Evolutionary conservation across 2,113 vertebrate species (phyloP).

Genomic region (Origma solitaria): DNA sequence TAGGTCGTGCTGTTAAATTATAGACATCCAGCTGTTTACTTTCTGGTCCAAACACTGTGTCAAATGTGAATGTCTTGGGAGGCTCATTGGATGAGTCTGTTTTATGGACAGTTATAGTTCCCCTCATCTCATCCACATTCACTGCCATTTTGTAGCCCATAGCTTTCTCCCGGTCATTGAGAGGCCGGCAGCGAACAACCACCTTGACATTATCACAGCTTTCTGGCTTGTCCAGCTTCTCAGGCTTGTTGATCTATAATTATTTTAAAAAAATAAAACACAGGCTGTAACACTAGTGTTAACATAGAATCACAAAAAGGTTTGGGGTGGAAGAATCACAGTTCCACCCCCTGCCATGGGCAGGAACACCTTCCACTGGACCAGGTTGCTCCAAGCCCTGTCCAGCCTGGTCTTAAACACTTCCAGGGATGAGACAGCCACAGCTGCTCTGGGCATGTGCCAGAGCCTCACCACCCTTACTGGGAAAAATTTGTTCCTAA

Average conservation of each 20-base stretch:
- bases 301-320: not conserved
- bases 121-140: slow-evolving; percentile 90
- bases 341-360: not conserved
- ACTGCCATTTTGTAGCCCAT: slow-evolving; percentile 87
- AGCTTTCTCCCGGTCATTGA: slow-evolving; percentile 90
- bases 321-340: not conserved
- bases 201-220: slow-evolving; percentile 95
- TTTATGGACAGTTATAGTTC: slow-evolving; percentile 93
- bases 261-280: not conserved
- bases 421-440: not conserved
- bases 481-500: not conserved
- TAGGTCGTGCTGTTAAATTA: slow-evolving; percentile 96
- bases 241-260: slow-evolving; percentile 82
- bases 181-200: slow-evolving; percentile 92
- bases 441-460: not conserved
- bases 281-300: not conserved
- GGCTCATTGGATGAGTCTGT: slow-evolving; percentile 88
- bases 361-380: not conserved
- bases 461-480: not conserved
- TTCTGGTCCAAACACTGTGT: slow-evolving; percentile 94
- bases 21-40: slow-evolving; percentile 99
- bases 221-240: slow-evolving; percentile 84
- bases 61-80: slow-evolving; percentile 96
- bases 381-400: not conserved
- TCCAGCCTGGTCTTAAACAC: not conserved